Base-by-base conservation (phyloP, 2,888 invertebrate species). In the Pammene fasciana region DNA sequence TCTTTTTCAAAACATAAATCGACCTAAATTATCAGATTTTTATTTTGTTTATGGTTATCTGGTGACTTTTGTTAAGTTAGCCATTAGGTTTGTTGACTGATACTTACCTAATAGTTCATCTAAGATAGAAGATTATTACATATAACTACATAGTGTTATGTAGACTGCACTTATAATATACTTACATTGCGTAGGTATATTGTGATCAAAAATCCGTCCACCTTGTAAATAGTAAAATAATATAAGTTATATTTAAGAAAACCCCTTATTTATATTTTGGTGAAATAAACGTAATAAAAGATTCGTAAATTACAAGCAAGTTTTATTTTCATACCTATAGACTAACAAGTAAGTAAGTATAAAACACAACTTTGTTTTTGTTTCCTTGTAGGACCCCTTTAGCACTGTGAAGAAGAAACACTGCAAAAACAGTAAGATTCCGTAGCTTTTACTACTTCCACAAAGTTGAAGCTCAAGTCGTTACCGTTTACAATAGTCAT, bases 131-230 rank as follows among this genome's bases (percentile, higher is more conserved):
- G 75, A 71, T 73, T 59, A 74, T 70, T 70, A n/a, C n/a, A n/a
- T n/a, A 70, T 48, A 74, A 66, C 80, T 89, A 89, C 87, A 87
- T 88, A 87, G 76, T 72, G 45, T 77, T 88, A 88, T 89, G 87
- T 88, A 89, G 82, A 78, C 66, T 59, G 61, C 74, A 72, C 60
- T 68, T 77, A 75, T 78, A 74, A 79, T 87, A 82, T 88, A 84
- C 86, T 71, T 91, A 91, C 90, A 86, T 75, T 88, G 72, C 71
- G 90, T 92, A 90, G 73, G 89, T 90, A 82, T 88, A 85, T 88
- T 85, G 89, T 90, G 89, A 90, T 89, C 79, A 74, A 72, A 65
- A 78, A 72, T 83, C 87, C 89, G 87, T 91, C 90, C 91, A 82
- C 81, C 77, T 54, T 72, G 74, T 80, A 79, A 79, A 79, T 73